Evolutionary conservation across 2,797 vertebrate genomes (phyloP).

Genomic region (Perodicticus potto): DNA sequence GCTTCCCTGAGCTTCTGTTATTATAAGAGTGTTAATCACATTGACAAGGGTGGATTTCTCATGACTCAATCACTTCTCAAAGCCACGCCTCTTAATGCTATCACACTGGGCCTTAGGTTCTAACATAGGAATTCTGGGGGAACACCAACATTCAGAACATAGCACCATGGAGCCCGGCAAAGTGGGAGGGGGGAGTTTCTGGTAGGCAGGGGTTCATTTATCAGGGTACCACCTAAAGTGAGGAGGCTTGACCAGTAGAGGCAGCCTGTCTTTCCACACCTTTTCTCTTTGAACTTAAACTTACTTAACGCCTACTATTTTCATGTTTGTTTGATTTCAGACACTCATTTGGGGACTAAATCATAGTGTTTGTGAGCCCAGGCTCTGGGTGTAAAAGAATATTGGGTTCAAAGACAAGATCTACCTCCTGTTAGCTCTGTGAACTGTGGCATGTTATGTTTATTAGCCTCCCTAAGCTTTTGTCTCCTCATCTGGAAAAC

Average conservation of each 20-base stretch:
- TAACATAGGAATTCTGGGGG: not conserved
- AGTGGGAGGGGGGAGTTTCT: not conserved
- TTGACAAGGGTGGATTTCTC: not conserved
- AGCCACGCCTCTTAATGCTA: not conserved
- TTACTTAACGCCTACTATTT: fast-evolving
- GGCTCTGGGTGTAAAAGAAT: not conserved
- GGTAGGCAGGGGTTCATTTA: no score
- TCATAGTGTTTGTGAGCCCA: not conserved
- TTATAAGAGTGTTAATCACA: not conserved
- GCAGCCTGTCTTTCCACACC: not conserved
- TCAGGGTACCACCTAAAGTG: not conserved
- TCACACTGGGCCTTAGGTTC: not conserved
- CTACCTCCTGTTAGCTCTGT: not conserved
- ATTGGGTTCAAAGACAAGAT: not conserved
- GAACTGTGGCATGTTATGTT: no score
- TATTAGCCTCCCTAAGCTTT: not conserved
- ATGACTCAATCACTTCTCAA: not conserved
- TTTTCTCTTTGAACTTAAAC: not conserved
- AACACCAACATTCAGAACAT: not conserved
- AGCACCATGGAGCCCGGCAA: not conserved
- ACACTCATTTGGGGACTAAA: not conserved
- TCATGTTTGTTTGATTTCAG: not conserved
- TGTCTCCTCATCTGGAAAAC: not conserved
- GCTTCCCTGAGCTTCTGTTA: not conserved
- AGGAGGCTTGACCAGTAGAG: not conserved